phyloP scores from a whole-genome alignment of 30 jellyfish, hydroid and myxozoan species.

The Pelagia noctiluca region DNA sequence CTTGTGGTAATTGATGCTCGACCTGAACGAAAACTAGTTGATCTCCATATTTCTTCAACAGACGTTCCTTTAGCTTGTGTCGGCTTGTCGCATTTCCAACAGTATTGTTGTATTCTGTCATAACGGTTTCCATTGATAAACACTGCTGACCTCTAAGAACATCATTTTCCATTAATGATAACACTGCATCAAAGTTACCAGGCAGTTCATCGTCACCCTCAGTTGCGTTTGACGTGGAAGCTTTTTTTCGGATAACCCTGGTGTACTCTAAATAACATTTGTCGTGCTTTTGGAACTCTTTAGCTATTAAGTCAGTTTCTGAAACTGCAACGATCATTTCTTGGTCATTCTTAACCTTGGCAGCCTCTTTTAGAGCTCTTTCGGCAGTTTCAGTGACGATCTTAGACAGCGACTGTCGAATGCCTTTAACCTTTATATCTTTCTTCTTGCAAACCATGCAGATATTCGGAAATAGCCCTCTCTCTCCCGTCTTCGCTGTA shows the following conservation, averaged over 20 bases:
- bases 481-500: not conserved
- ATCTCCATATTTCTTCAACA: not conserved
- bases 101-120: slow-evolving; percentile 3
- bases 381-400: slow-evolving; percentile 30
- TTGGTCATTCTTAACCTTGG: not conserved
- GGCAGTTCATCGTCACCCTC: not conserved
- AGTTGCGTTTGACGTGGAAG: not conserved
- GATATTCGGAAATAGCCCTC: slow-evolving; percentile 16
- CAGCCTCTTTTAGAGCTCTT: slow-evolving; percentile 26
- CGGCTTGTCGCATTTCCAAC: not conserved
- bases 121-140: slow-evolving; percentile 44
- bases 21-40: not conserved
- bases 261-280: slow-evolving; percentile 44
- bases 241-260: slow-evolving; percentile 1
- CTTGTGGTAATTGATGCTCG: slow-evolving; percentile 15
- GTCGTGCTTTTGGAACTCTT: slow-evolving; percentile 48
- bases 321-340: slow-evolving; percentile 6
- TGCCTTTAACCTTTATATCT: slow-evolving; percentile 9
- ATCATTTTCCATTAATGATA: not conserved
- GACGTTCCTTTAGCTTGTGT: slow-evolving; percentile 16
- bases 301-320: slow-evolving; percentile 36
- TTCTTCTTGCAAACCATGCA: slow-evolving; percentile 47
- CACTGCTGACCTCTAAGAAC: slow-evolving; percentile 32
- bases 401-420: slow-evolving; percentile 17
- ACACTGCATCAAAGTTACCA: not conserved